A percentile compares a stretch with the other conserved stretches of the same genome.
phyloP scores from a whole-genome alignment of 2,113 vertebrate genomes.

The Toxotes chatareus region DNA sequence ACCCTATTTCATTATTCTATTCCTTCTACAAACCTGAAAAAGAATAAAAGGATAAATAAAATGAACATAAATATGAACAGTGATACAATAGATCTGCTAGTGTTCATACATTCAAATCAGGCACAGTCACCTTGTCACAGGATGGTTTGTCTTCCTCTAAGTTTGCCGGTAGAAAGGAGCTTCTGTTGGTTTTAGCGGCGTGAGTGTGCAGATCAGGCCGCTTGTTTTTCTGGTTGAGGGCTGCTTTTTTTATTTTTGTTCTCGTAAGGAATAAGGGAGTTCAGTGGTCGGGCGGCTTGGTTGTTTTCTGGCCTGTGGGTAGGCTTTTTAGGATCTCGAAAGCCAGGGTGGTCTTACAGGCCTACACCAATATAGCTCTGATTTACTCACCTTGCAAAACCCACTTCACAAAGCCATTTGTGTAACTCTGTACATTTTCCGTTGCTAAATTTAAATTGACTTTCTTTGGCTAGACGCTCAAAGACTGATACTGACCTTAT shows the following conservation, averaged over 20 bases:
- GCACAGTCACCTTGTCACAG: not conserved
- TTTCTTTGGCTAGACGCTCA: constrained; percentile 87
- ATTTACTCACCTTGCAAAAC: constrained; percentile 72
- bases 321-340: constrained; percentile 68
- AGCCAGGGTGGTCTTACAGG: constrained; percentile 87
- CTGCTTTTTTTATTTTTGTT: constrained; percentile 48
- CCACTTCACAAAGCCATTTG: constrained; percentile 72
- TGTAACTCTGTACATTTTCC: constrained; percentile 87
- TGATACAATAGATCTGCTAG: not conserved
- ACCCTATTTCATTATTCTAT: not conserved
- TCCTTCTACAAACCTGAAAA: not conserved
- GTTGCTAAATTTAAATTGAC: constrained; percentile 88
- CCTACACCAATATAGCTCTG: constrained; percentile 78
- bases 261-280: constrained; percentile 38
- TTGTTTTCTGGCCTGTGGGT: constrained; percentile 75
- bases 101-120: not conserved
- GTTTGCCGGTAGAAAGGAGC: constrained; percentile 26
- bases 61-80: not conserved
- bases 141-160: not conserved
- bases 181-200: constrained; percentile 25
- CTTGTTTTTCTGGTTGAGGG: constrained; percentile 54
- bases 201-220: constrained; percentile 28
- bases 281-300: constrained; percentile 36
- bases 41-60: not conserved
- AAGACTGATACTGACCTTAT: constrained; percentile 80